Conservation (phyloP, 2,888 invertebrate species). For the Flexamia atlantica region DNA sequence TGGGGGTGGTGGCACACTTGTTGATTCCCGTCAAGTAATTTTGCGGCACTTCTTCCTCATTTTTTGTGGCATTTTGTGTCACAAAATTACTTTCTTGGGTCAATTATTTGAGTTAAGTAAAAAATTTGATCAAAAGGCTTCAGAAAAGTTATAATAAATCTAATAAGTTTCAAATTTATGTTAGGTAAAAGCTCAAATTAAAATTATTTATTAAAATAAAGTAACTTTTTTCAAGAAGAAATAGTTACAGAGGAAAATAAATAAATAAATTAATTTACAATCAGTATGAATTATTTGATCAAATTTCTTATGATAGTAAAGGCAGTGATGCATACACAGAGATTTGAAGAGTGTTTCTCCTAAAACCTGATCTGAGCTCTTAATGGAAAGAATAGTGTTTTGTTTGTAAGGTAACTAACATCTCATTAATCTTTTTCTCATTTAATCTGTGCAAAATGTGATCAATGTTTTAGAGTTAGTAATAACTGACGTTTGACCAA, state of each 20-base stretch:
- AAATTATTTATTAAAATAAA: too few relatives aligned
- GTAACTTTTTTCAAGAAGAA: too few relatives aligned
- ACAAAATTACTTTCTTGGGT: constrained; percentile 17
- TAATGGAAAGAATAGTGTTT: not conserved
- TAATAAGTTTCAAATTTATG: too few relatives aligned
- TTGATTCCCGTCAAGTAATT: not conserved
- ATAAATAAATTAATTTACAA: too few relatives aligned
- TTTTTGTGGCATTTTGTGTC: not conserved
- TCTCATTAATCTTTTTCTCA: not conserved
- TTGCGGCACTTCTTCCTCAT: not conserved
- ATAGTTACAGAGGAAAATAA: too few relatives aligned
- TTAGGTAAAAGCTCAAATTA: too few relatives aligned
- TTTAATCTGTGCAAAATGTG: not conserved
- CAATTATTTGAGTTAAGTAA: not conserved
- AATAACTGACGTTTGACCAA: not conserved
- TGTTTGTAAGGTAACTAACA: not conserved
- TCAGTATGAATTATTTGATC: not conserved
- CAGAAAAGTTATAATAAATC: too few relatives aligned
- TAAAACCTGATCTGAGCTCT: not conserved
- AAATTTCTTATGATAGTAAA: not conserved
- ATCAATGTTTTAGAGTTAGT: not conserved
- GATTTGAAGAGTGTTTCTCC: not conserved
- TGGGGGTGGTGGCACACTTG: not conserved
- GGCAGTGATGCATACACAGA: not conserved
- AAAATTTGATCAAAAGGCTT: constrained; percentile 30